A percentile compares a stretch with the other conserved stretches of the same genome.
Conservation (phyloP, 1,140 invertebrate species). For the Bombus huntii region DNA sequence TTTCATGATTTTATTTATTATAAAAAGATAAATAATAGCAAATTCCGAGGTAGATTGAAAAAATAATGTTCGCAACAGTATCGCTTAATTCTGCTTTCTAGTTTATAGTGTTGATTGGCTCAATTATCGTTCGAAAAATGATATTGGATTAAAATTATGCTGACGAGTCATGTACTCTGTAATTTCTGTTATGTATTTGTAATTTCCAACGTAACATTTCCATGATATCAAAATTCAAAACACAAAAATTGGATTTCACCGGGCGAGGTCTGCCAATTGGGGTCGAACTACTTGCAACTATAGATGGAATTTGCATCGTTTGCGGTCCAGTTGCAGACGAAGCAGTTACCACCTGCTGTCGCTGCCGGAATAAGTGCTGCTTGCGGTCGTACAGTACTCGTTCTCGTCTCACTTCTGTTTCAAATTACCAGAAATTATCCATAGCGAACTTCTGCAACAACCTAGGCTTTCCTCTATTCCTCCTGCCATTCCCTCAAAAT, state of each 20-base stretch:
- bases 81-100: background rate
- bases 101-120: background rate
- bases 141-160: background rate
- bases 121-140: background rate
- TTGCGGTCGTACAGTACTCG: background rate
- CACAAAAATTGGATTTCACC: background rate
- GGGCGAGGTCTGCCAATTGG: background rate
- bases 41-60: background rate
- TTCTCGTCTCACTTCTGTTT: background rate
- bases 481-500: background rate
- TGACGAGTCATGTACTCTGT: background rate
- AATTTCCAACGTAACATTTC: background rate
- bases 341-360: background rate
- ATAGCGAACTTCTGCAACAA: too few species aligned
- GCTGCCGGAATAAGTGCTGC: background rate
- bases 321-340: constrained; percentile 14
- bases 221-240: background rate
- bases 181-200: background rate
- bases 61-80: background rate
- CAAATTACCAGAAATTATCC: constrained; percentile 17
- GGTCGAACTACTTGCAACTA: background rate
- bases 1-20: too few species aligned
- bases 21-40: too few species aligned
- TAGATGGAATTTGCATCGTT: constrained; percentile 23
- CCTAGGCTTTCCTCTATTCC: background rate